Evolutionary conservation across 2,797 vertebrate species (phyloP), one percentile per base, ranked within the genome.

Genomic region (Sebastes hopkinsi): DNA sequence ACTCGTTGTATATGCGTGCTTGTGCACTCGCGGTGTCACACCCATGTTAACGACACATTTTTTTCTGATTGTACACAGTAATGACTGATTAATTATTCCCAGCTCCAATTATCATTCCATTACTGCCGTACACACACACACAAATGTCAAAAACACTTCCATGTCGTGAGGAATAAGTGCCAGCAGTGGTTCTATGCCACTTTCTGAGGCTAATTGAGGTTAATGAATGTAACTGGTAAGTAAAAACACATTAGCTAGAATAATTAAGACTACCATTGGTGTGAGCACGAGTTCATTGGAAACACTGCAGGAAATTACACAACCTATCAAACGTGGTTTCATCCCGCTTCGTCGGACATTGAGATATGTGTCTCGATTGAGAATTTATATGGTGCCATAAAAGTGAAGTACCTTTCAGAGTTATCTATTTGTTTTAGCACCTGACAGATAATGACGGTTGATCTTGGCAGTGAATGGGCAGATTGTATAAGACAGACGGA

Each of bases 221-320:
- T 95, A 95, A 95, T 95, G 93, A 94, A 90, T 87, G 90, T 87
- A 92, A 92, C 87, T 91, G 75, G 84, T 91, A 90, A 93, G 91
- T 94, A 92, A 92, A 95, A 95, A 92, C 87, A 93, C 88, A 90
- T 93, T 93, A 95, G 93, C 78, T 78, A 81, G 81, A 87, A 83
- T 92, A 94, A 95, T 94, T 94, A 94, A 93, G 82, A 84, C 84
- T 62, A 77, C 42, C 72, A 74, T 7, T 76, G 82, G 75, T 80
- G 83, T 66, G 77, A 77, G 38, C 52, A 20, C 16, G 29, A 88
- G 80, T 89, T 86, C 16, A 36, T 42, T 65, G 56, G 76, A 77
- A 90, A 91, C 77, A 86, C 61, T 13, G 38, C 56, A 78, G 75
- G 77, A 88, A 89, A 90, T 85, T 79, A 84, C 36, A 75, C 77